Evolutionary conservation across 2,797 vertebrate genomes (phyloP).

Genomic region (Atherinosoma microstoma): DNA sequence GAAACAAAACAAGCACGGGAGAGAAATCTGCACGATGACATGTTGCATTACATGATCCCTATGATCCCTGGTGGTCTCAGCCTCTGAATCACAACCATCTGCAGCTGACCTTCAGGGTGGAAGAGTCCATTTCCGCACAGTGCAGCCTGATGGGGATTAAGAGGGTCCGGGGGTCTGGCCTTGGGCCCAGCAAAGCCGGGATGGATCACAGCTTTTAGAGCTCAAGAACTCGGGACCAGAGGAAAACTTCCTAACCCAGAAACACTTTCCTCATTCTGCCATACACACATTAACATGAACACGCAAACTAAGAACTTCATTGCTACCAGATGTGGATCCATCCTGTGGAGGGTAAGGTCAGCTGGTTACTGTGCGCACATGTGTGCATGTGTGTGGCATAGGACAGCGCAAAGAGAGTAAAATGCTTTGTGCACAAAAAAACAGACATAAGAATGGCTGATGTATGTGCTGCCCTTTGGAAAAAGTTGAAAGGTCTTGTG

Average conservation of each 20-base stretch:
- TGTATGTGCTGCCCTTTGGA: conserved; percentile 36
- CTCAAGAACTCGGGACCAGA: conserved; percentile 42
- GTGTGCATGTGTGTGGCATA: conserved; percentile 2
- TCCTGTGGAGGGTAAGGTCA: conserved; percentile 61
- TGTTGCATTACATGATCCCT: conserved; percentile 68
- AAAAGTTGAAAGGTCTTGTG: conserved; percentile 41
- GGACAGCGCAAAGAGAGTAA: conserved; percentile 22
- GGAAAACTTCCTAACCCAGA: conserved; percentile 66
- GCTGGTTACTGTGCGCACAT: conserved; percentile 34
- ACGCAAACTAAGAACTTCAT: conserved; percentile 61
- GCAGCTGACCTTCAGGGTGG: conserved; percentile 69
- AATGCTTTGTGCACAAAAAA: conserved; percentile 24
- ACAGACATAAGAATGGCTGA: conserved; percentile 32
- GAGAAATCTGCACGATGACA: conserved; percentile 62
- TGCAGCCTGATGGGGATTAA: conserved; percentile 53
- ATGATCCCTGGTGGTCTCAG: conserved; percentile 68
- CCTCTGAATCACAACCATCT: conserved; percentile 68
- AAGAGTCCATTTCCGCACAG: conserved; percentile 58
- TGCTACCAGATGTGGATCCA: conserved; percentile 78
- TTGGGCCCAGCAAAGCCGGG: conserved; percentile 39
- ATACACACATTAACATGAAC: conserved; percentile 35
- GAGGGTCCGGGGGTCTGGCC: conserved; percentile 62
- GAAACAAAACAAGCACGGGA: conserved; percentile 15
- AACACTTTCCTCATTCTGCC: conserved; percentile 67
- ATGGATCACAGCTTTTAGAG: conserved; percentile 62